Percentiles rank a stretch among this genome's conserved stretches.
Conservation (phyloP, 2,113 vertebrate genomes). For the Festucalex cinctus region DNA sequence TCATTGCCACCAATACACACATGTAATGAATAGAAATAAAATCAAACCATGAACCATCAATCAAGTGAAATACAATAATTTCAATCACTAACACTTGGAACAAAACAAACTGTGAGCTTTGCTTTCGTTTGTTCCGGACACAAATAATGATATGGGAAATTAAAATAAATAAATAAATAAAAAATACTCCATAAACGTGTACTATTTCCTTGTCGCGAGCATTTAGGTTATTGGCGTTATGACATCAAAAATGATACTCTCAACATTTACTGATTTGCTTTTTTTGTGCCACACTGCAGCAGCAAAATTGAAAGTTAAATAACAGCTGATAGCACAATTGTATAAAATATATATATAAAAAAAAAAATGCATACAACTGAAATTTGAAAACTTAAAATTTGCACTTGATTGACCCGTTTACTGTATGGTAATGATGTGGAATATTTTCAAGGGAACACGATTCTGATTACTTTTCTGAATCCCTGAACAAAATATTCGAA, state of each 20-base stretch:
- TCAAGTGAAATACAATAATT: slow-evolving; percentile 8
- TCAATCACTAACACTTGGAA: slow-evolving; percentile 16
- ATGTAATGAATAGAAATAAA: slow-evolving; percentile 11
- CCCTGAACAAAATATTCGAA: not conserved
- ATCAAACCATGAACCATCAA: not conserved
- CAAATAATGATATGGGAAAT: not conserved
- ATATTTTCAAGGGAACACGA: not conserved
- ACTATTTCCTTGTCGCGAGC: not conserved
- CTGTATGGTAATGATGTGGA: not conserved
- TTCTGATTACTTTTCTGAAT: not conserved
- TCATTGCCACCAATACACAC: slow-evolving; percentile 35
- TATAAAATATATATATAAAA: not conserved
- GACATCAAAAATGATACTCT: not conserved
- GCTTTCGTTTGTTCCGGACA: slow-evolving; percentile 15
- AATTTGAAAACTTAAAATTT: not conserved
- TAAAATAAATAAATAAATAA: not conserved
- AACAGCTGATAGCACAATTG: not conserved
- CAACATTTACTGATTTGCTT: not conserved
- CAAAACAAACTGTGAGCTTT: slow-evolving; percentile 22
- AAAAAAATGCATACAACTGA: not conserved
- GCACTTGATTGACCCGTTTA: not conserved
- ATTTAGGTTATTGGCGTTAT: not conserved
- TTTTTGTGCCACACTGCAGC: not conserved
- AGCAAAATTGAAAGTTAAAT: not conserved
- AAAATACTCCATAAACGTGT: not conserved